Percentiles rank a stretch among this genome's conserved stretches.
Conservation (phyloP, 2,888 invertebrate genomes). For the Hypselothyrea guttata region DNA sequence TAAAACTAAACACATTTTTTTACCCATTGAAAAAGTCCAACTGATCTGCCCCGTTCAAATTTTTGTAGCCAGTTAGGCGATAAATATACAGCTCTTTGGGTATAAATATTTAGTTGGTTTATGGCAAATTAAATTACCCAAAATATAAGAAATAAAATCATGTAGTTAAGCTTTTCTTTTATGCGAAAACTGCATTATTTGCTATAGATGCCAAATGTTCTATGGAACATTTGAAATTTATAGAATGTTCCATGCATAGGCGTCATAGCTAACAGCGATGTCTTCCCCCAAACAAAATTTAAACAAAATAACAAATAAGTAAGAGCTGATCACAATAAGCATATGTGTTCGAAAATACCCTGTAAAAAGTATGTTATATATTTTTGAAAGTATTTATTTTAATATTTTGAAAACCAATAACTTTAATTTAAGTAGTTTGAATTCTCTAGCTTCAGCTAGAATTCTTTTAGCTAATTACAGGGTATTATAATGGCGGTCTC, state of each 20-base stretch:
- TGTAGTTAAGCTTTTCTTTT: background rate
- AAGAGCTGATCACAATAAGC: background rate
- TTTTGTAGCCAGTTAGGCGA: too few species aligned
- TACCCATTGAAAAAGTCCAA: too few species aligned
- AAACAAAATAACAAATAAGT: constrained; percentile 11
- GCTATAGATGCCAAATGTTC: constrained; percentile 34
- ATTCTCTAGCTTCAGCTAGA: background rate
- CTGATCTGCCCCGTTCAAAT: too few species aligned
- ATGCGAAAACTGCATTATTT: constrained; percentile 11
- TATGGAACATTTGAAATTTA: constrained; percentile 30
- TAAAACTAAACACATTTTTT: too few species aligned
- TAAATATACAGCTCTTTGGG: too few species aligned
- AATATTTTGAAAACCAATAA: too few species aligned
- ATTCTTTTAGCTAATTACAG: background rate
- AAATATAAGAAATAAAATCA: too few species aligned
- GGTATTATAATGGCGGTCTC: constrained; percentile 8
- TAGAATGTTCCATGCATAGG: constrained; percentile 56
- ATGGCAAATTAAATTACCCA: background rate
- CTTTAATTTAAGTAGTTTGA: too few species aligned
- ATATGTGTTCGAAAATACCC: constrained; percentile 1
- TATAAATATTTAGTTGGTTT: too few species aligned
- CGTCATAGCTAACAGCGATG: constrained; percentile 32
- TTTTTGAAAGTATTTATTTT: too few species aligned
- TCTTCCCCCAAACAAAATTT: constrained; percentile 33
- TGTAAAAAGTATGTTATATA: background rate